Evolutionary conservation across 2,797 vertebrate genomes (phyloP).

Genomic region (Alauda arvensis): DNA sequence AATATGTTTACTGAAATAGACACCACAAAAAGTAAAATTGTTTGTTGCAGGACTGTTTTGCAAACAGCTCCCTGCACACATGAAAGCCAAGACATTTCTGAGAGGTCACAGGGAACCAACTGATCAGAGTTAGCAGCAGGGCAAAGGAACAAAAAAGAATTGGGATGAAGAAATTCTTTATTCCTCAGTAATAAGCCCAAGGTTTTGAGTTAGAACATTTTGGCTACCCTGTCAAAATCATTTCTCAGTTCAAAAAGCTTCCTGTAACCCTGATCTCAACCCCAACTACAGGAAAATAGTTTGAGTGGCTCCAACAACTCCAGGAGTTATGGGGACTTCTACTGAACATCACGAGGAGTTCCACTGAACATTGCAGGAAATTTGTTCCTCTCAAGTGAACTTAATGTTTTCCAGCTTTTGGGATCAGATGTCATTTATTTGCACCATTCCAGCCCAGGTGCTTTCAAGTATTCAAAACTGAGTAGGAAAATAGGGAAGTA

Average conservation of each 20-base stretch:
- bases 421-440: slow-evolving; percentile 35
- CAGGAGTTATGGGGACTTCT: slow-evolving; percentile 4
- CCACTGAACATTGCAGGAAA: not conserved
- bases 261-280: not conserved
- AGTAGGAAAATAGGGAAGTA: not conserved
- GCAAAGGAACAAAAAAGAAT: not conserved
- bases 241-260: slow-evolving; percentile 14
- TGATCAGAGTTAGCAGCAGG: not conserved
- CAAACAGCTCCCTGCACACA: not conserved
- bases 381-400: slow-evolving; percentile 16
- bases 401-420: slow-evolving; percentile 16
- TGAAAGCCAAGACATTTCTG: not conserved
- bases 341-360: not conserved
- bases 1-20: slow-evolving; percentile 25
- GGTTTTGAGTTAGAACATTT: not conserved
- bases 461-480: not conserved
- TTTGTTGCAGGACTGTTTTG: not conserved
- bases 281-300: not conserved
- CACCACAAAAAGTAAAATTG: not conserved
- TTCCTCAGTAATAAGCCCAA: not conserved
- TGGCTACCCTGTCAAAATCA: not conserved
- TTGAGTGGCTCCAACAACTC: not conserved
- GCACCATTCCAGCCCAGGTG: slow-evolving; percentile 12
- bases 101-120: not conserved
- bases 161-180: not conserved